A percentile compares a stretch with the other conserved stretches of the same genome.
Evolutionary conservation across 1,140 invertebrate species (phyloP).

Genomic region (Hylaeus anthracinus): DNA sequence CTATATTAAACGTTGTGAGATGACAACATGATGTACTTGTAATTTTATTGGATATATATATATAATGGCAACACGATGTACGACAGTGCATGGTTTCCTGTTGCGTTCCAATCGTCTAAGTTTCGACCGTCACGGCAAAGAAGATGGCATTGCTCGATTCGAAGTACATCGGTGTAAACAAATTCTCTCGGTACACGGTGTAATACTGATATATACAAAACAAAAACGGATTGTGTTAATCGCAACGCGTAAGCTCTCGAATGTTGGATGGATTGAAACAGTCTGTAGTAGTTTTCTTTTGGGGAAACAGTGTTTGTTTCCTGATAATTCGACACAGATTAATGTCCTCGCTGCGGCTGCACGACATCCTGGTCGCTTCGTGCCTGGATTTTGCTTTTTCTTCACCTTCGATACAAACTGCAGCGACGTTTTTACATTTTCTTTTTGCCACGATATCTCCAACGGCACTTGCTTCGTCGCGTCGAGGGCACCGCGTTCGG

Average conservation of each 20-base stretch:
- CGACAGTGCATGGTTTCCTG: slow-evolving; percentile 19
- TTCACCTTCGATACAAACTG: slow-evolving; percentile 32
- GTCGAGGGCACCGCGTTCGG: slow-evolving; percentile 49
- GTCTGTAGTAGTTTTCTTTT: slow-evolving; percentile 58
- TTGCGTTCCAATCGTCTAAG: neutral
- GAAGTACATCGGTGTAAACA: neutral
- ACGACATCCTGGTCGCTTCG: slow-evolving; percentile 55
- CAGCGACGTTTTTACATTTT: slow-evolving; percentile 39
- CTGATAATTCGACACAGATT: slow-evolving; percentile 60
- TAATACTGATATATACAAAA: too few species aligned
- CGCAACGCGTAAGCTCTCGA: slow-evolving; percentile 38
- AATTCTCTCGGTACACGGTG: neutral
- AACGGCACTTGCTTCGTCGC: slow-evolving; percentile 46
- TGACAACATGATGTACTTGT: neutral
- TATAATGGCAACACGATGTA: neutral
- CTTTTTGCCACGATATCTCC: slow-evolving; percentile 15
- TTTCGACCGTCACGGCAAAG: neutral
- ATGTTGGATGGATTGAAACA: slow-evolving; percentile 21
- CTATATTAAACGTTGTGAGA: neutral
- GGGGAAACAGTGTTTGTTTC: slow-evolving; percentile 71
- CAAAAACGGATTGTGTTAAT: neutral
- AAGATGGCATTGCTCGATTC: neutral
- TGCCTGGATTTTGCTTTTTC: slow-evolving; percentile 42
- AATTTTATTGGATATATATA: neutral
- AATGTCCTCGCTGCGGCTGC: slow-evolving; percentile 60